Conservation (phyloP, 1,140 invertebrate species). For the Nasonia giraulti region DNA sequence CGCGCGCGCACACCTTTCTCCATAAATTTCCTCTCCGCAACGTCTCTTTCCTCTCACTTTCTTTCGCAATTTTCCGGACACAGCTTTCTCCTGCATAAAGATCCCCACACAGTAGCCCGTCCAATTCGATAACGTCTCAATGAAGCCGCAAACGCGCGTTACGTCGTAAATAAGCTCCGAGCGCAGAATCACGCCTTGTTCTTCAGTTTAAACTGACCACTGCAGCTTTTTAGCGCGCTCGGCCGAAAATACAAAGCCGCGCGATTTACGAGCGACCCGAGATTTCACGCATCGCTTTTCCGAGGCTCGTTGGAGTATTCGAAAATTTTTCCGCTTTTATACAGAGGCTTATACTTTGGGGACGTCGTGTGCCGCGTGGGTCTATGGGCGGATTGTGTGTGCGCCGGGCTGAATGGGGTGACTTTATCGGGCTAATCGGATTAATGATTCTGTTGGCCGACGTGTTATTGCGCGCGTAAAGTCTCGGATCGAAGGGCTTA, state of each 20-base stretch:
- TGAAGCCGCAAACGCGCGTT: not conserved
- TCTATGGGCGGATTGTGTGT: not conserved
- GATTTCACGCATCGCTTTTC: not conserved
- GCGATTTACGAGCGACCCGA: constrained; percentile 3
- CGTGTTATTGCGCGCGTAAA: not conserved
- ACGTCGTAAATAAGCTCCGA: constrained; percentile 18
- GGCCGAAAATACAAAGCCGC: not conserved
- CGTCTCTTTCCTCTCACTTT: not conserved
- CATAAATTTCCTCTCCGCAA: not conserved
- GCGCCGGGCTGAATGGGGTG: not conserved
- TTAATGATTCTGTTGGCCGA: constrained; percentile 6
- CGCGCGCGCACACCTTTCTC: not conserved
- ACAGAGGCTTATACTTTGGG: not conserved
- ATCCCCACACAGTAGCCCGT: not conserved
- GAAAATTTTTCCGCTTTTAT: not conserved
- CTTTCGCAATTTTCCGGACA: not conserved
- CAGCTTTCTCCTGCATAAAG: not conserved
- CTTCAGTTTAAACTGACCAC: not conserved
- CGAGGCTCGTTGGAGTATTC: not conserved
- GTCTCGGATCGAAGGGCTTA: not conserved
- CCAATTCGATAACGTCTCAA: constrained; percentile 15
- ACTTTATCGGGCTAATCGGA: constrained; percentile 5
- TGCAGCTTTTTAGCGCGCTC: not conserved
- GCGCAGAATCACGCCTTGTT: not conserved
- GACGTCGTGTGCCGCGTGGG: not conserved